Percentiles rank a stretch among this genome's conserved stretches.
Evolutionary conservation across 2,888 invertebrate genomes (phyloP).

Genomic region (Drosophila yooni): DNA sequence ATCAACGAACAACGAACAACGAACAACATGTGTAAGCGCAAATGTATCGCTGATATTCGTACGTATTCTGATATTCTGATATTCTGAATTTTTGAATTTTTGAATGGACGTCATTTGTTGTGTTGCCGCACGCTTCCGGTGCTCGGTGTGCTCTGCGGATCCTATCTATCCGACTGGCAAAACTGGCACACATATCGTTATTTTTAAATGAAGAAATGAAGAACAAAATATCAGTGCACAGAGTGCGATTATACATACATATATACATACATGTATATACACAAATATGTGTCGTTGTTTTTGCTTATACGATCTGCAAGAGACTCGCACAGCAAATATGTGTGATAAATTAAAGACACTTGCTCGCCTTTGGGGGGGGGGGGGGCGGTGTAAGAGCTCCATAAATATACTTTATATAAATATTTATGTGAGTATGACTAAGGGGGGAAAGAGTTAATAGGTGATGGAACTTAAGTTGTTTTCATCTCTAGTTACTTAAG

Average conservation of each 20-base stretch:
- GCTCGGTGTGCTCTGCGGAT: constrained; percentile 18
- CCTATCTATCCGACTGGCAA: constrained; percentile 37
- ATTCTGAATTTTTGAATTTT: constrained; percentile 40
- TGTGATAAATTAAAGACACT: constrained; percentile 61
- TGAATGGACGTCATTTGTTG: constrained; percentile 71
- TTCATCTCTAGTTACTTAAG: neutral
- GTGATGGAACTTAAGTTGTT: neutral
- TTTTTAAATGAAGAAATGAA: constrained; percentile 73
- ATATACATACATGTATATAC: neutral
- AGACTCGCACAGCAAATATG: constrained; percentile 48
- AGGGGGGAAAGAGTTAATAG: constrained; percentile 9
- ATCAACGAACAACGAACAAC: constrained; percentile 10
- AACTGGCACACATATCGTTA: constrained; percentile 74
- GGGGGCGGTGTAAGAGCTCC: neutral
- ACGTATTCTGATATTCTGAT: constrained; percentile 33
- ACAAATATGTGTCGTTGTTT: constrained; percentile 36
- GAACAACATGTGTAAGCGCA: constrained; percentile 44
- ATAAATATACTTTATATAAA: constrained; percentile 1
- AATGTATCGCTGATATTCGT: constrained; percentile 30
- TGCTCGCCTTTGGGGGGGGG: constrained; percentile 10
- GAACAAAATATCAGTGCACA: constrained; percentile 62
- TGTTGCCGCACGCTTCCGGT: constrained; percentile 70
- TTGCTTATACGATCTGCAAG: constrained; percentile 47
- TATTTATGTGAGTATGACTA: neutral
- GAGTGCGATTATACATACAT: constrained; percentile 49